Conservation (phyloP, 2,113 vertebrate genomes). For the Muntiacus reevesi region DNA sequence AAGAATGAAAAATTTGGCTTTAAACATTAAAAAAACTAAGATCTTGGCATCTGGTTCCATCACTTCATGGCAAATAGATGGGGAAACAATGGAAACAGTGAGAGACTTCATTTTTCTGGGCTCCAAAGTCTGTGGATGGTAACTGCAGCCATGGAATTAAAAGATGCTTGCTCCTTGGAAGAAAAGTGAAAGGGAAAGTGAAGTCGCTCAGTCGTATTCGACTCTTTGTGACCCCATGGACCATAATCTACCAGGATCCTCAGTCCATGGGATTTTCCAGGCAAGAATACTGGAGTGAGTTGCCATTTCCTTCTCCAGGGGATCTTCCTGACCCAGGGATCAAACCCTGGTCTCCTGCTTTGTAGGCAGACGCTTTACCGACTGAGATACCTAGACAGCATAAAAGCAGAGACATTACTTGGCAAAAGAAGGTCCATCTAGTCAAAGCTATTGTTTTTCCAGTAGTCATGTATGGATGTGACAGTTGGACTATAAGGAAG, state of each 20-base stretch:
- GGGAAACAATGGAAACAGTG: neutral
- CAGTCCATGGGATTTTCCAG: too few species aligned
- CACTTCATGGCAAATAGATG: neutral
- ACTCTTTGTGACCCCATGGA: too few species aligned
- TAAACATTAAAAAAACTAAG: neutral
- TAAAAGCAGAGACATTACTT: neutral
- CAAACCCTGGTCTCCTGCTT: too few species aligned
- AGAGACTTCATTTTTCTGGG: neutral
- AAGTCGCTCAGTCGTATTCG: too few species aligned
- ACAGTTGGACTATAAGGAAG: neutral
- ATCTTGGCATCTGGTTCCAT: neutral
- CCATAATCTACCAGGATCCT: too few species aligned
- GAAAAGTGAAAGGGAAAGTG: neutral
- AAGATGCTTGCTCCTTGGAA: accelerated
- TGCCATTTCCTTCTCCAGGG: too few species aligned
- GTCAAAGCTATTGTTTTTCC: neutral
- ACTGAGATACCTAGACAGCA: neutral
- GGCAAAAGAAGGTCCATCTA: neutral
- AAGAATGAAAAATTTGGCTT: neutral
- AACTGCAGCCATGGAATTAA: neutral
- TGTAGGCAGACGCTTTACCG: too few species aligned
- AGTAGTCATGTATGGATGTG: neutral
- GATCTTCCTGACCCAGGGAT: too few species aligned
- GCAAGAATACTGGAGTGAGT: too few species aligned
- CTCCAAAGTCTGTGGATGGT: neutral